Base-by-base conservation (phyloP, 2,888 invertebrate genomes). In the Drosophila monieri region DNA sequence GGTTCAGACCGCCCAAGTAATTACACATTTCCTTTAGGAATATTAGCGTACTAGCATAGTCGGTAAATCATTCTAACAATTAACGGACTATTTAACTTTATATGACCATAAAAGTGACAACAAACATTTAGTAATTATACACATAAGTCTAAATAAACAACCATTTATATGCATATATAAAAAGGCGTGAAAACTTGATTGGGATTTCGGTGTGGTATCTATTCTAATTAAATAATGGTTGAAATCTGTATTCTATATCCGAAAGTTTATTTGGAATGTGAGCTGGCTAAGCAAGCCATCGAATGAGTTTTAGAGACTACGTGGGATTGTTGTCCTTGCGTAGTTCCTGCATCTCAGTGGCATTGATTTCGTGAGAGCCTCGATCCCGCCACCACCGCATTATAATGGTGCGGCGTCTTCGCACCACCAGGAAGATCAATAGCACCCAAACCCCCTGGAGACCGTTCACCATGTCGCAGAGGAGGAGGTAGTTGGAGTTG, bases 391-490 rank as follows among this genome's bases (percentile, higher is more conserved):
- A 92, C 91, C 91, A 92, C 44, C 89, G 80, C 32, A 89, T 75
- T 15, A 92, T 90, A 15, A 90, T 77, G 18, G 89, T 85, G 30
- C 91, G 79, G 12, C 91, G 89, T 35, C 89, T 79, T 1, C 90
- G 87, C 3, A 91, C 85, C 3, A 90, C 88, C 12, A 95, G 94
- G 78, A 94, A 95, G 60, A 95, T 93, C 35, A 93, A 92, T 85
- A 95, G 94, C 37, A 95, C 94, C 53, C 95, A 93, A 12, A 95
- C 93, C 6, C 95, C 95, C 81, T 95, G 95, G 35, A 95, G 90
- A 0, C 94, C 94, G 88, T 95, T 95, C 75, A 95, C 92, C 73
- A 95, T 92, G 89, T 95, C 95, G 78, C 95, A 94, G 18, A 94
- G 92, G 0, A 94, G 93, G 93, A 95, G 94, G 56, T 86, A 86